Base-by-base conservation (phyloP, 2,113 vertebrate genomes). In the Otis tarda region DNA sequence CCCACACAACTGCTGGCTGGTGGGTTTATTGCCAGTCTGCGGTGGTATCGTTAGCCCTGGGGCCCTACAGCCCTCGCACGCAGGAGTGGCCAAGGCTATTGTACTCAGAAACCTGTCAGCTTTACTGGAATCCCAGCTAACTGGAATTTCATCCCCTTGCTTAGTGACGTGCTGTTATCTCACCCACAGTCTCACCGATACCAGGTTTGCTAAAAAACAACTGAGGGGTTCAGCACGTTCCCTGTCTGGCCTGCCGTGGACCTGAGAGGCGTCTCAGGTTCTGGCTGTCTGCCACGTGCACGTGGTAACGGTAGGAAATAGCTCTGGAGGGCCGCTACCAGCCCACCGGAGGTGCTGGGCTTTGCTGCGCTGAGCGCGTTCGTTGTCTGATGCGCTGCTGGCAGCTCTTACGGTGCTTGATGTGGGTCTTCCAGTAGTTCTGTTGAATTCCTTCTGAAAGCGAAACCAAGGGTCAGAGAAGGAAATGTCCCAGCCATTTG, bases 31-130 rank as follows among this genome's bases (percentile, higher is more conserved):
- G 35, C 8, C 30, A 47, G 49, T 13, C n/a, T 33, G 52, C 13
- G 19, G n/a, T 21, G n/a, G 53, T 61, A 14, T 57, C 8, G 0
- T 15, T 1, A 50, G 49, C 53, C 43, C 63, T 43, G 43, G 49
- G 41, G 37, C 63, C 15, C 56, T 3, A 2, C 50, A 52, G 55
- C 53, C 52, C 0, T 2, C 0, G 2, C 25, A 31, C 0, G 3
- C 18, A 27, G 71, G 33, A 30, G 21, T 25, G 56, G 27, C 5
- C 10, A 50, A 50, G 50, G 43, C 35, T 56, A 43, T 35, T 52
- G 43, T 57, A 33, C 24, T 30, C 41, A 20, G 57, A 53, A n/a
- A 28, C 18, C 53, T 33, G 33, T 33, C 28, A 53, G 67, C 67
- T 79, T 50, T 53, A 30, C 23, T 37, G 14, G 37, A 57, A 47